Evolutionary conservation across 1,140 invertebrate genomes (phyloP), one percentile per base, ranked within the genome.

Genomic region (Microplitis demolitor): DNA sequence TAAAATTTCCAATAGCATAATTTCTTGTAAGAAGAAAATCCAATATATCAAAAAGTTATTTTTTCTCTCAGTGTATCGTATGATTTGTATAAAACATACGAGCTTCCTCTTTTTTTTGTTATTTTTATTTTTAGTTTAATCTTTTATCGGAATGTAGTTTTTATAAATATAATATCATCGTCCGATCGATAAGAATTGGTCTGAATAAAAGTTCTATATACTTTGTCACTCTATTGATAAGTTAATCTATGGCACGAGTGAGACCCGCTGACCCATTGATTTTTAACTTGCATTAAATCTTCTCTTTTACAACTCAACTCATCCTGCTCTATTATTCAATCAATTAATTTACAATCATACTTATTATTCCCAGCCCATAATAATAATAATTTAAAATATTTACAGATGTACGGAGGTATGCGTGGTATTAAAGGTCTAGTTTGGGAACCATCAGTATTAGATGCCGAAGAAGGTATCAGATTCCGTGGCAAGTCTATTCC

Each of bases 401-500:
- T 45, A 9, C 79, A 96, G 95, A 95, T 98, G 90, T 99, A 99
- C 87, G 97, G 97, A 80, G 97, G 97, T 70, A 99, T 99, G 97
- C 90, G 97, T 81, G 96, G 96, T 24, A 98, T 99, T 85, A 96
- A 95, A 84, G 96, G 95, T 75, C 87, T 99, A 51, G 95, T 99
- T 0, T 97, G 94, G 84, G 97, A 99, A 87, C 98, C 97, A 1
- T 98, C 97, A 11, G 95, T 98, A 24, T 88, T 99, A 71, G 97
- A 98, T 82, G 90, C 97, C 5, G 96, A 99, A 75, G 96, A 98
- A 86, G 97, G 97, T 73, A 99, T 99, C 84, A 89, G 96, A 66
- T 99, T 98, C 91, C 93, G 97, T 74, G 97, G 97, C 31, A 93
- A 96, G 77, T 96, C 95, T 60, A 98, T 99, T 82, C 97, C 97